Evolutionary conservation across 2,113 vertebrate species (phyloP), one percentile per base, ranked within the genome.

Genomic region (Puffinus mauretanicus): DNA sequence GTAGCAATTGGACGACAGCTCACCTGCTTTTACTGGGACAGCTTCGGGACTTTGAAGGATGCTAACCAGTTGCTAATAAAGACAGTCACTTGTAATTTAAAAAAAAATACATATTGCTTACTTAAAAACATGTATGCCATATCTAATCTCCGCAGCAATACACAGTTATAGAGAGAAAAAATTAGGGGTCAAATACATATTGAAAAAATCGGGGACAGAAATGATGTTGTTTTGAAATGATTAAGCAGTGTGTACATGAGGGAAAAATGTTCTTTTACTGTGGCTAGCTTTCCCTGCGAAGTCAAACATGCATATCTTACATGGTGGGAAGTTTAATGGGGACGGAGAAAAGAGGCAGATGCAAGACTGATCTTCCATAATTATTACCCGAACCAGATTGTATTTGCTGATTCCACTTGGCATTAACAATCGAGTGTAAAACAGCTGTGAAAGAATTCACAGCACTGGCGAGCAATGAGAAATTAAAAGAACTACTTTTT

Each of bases 401-500:
- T 78, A 69, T 93, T 92, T 94, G 88, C 88, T 94, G 90, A 96
- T 92, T 87, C 67, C 51, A 55, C 79, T 94, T 93, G 75, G 82
- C 80, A 83, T 90, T 92, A 95, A 94, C 85, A 95, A 92, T 88
- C 0, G 2, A 91, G 85, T 80, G 49, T 66, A 93, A 94, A 96
- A 82, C 96, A 95, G 79, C 93, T 96, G 92, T 85, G 72, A 79
- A 96, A 79, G 85, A 88, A 95, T 70, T 92, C 78, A 69, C 49
- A 93, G 90, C 83, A 60, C n/a, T 61, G n/a, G 81, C 2, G 2
- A 88, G 65, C 88, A 86, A 49, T 78, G 80, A 84, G 58, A 93
- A 95, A 93, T 94, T 93, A 88, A 85, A 95, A 96, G n/a, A 70
- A 86, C 83, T 77, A 88, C 55, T 79, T 84, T 92, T 97, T 92